Percentiles rank a stretch among this genome's conserved stretches.
phyloP scores from a whole-genome alignment of 2,888 invertebrate genomes.

The Lomographa bimaculata region DNA sequence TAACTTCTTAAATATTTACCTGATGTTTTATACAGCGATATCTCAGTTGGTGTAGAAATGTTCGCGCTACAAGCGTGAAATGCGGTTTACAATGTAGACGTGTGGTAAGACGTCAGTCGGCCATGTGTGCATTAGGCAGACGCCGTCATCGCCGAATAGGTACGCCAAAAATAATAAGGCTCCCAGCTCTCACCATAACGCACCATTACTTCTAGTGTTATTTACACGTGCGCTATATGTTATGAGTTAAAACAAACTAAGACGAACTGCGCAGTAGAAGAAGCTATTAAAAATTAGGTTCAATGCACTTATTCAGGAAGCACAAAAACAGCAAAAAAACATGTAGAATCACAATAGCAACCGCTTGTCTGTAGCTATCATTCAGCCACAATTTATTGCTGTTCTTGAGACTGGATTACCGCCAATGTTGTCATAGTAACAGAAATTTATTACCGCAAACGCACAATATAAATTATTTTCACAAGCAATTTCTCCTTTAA shows the following conservation, averaged over 20 bases:
- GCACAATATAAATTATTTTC: conserved; percentile 20
- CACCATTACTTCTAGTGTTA: conserved; percentile 15
- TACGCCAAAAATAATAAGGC: conserved; percentile 54
- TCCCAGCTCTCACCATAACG: conserved; percentile 25
- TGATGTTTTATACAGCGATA: not conserved
- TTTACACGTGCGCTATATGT: conserved; percentile 9
- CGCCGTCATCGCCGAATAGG: conserved; percentile 42
- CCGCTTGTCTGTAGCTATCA: conserved; percentile 30
- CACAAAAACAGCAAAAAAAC: conserved; percentile 6
- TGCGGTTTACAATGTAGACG: conserved; percentile 28
- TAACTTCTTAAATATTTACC: not conserved
- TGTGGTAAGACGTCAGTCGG: conserved; percentile 46
- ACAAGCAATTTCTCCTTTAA: conserved; percentile 3
- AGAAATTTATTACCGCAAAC: conserved; percentile 35
- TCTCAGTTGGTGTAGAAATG: conserved; percentile 2
- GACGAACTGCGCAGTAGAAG: not conserved
- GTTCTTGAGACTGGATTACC: conserved; percentile 46
- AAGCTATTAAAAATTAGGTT: conserved; percentile 1
- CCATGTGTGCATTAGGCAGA: conserved; percentile 47
- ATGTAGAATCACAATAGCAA: conserved; percentile 32
- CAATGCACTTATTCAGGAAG: conserved; percentile 16
- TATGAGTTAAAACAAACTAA: not conserved
- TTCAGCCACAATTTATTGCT: conserved; percentile 41
- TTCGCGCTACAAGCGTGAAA: conserved; percentile 9
- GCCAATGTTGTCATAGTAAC: conserved; percentile 49